These are phyloP conservation scores for Rallus limicola DNA, from an alignment of 2,113 vertebrate genomes.

Conservation along the genomic window DNA sequence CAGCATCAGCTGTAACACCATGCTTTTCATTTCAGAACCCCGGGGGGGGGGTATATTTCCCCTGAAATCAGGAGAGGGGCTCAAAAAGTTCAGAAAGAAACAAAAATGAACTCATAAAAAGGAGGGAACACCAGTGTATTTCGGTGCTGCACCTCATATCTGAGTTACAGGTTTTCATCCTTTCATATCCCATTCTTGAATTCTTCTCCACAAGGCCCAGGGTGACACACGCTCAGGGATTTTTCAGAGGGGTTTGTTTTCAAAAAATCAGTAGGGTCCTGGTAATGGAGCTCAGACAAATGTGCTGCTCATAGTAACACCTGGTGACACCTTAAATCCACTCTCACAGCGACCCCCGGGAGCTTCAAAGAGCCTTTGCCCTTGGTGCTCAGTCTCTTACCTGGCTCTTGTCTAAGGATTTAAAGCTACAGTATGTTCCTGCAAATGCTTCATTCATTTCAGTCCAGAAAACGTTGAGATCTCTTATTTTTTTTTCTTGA, in stretches of 20 bases:
- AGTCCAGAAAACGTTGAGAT: background rate
- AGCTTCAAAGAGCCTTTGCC: background rate
- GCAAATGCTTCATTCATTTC: constrained; percentile 13
- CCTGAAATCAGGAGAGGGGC: background rate
- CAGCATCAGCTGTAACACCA: background rate
- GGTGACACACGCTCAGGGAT: background rate
- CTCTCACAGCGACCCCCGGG: background rate
- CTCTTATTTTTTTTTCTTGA: background rate
- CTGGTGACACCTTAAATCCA: background rate
- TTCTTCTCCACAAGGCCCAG: background rate
- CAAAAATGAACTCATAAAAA: background rate
- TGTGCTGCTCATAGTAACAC: background rate
- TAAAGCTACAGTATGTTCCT: background rate
- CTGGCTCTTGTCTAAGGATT: background rate
- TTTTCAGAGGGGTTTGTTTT: background rate
- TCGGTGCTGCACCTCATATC: background rate
- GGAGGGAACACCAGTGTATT: background rate
- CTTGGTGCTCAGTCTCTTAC: background rate
- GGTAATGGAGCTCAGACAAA: background rate
- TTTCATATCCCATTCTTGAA: background rate
- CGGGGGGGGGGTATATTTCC: background rate
- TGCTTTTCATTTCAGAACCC: background rate
- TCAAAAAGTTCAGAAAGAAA: background rate
- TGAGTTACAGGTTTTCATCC: background rate
- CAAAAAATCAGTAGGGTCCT: background rate